These are phyloP conservation scores for Enteromius unitaeniatus DNA, from an alignment of 2,797 vertebrate species.

Conservation along the genomic window DNA sequence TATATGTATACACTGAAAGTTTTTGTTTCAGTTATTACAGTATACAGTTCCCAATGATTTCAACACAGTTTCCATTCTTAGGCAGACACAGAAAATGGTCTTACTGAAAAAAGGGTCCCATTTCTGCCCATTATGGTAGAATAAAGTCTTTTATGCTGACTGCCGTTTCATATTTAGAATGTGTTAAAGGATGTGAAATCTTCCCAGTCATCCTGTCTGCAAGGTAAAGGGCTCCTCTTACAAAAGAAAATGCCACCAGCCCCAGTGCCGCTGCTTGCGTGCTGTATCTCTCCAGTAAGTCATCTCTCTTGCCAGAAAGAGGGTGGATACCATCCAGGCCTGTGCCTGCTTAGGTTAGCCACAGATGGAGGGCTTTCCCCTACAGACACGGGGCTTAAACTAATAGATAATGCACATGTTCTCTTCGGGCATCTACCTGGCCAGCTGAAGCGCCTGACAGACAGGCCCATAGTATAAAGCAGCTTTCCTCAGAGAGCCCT, in stretches of 20 bases:
- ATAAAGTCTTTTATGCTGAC: not conserved
- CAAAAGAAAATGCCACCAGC: constrained; percentile 30
- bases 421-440: constrained; percentile 41
- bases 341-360: constrained; percentile 49
- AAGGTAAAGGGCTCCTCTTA: constrained; percentile 29
- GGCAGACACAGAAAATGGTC: not conserved
- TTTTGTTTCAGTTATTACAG: not conserved
- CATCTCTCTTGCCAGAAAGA: constrained; percentile 26
- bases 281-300: constrained; percentile 7
- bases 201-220: not conserved
- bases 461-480: constrained; percentile 30
- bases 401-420: constrained; percentile 62
- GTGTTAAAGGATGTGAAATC: not conserved
- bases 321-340: constrained; percentile 27
- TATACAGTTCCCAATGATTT: not conserved
- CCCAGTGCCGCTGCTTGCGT: not conserved
- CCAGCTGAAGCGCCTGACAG: constrained; percentile 17
- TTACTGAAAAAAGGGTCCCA: not conserved
- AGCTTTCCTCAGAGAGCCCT: constrained; percentile 34
- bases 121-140: not conserved
- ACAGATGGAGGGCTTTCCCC: constrained; percentile 44
- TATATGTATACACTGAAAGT: not conserved
- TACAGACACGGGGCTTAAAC: constrained; percentile 45
- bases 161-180: constrained; percentile 2
- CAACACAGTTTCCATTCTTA: constrained; percentile 4